phyloP scores from a whole-genome alignment of 1,140 invertebrate genomes.

The Pteromalus puparum region DNA sequence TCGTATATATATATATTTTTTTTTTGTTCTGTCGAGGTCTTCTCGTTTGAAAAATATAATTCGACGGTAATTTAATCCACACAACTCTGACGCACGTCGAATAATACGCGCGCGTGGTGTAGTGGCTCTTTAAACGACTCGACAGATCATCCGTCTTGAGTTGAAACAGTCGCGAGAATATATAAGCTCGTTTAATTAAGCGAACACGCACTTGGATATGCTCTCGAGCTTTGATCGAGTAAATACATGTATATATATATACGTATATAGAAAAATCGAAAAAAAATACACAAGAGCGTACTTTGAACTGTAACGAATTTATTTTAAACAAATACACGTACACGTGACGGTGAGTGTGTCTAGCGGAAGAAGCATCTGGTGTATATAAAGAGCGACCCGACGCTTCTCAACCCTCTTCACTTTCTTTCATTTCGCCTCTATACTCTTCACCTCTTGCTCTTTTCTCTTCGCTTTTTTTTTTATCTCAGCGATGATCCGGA shows the following conservation, averaged over 20 bases:
- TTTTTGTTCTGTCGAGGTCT: too few species aligned
- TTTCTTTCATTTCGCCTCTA: not conserved
- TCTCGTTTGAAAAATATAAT: too few species aligned
- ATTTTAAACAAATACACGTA: not conserved
- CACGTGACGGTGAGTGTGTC: too few species aligned
- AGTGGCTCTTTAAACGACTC: not conserved
- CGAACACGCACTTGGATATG: not conserved
- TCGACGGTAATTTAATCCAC: too few species aligned
- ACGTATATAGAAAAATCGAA: too few species aligned
- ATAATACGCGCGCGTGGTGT: not conserved
- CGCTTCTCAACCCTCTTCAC: not conserved
- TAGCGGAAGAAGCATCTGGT: too few species aligned
- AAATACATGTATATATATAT: too few species aligned
- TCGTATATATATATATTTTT: too few species aligned
- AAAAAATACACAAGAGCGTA: not conserved
- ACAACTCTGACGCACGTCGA: not conserved
- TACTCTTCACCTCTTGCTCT: too few species aligned
- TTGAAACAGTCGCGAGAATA: slow-evolving; percentile 1
- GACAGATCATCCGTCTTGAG: not conserved
- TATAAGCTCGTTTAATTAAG: slow-evolving; percentile 1
- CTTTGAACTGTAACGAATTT: not conserved
- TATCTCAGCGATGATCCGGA: not conserved
- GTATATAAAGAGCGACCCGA: too few species aligned
- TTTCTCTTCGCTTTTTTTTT: not conserved
- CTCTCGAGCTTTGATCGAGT: not conserved